Conservation (phyloP, 1,140 invertebrate species). For the Agrilus planipennis region DNA sequence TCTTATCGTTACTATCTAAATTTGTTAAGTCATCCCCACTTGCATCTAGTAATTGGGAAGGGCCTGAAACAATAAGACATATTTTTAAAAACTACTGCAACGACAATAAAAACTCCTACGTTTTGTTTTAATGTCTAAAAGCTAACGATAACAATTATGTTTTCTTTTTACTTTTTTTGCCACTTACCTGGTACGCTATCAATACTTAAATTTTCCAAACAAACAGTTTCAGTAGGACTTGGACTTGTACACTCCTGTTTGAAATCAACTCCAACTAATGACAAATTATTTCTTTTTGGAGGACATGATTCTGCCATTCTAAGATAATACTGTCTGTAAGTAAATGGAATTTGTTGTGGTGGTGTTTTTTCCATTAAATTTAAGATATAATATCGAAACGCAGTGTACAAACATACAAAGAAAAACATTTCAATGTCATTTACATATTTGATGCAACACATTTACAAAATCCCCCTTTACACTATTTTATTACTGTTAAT, state of each 20-base stretch:
- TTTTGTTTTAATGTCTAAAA: too few relatives aligned
- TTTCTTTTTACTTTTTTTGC: not conserved
- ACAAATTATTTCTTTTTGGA: slow-evolving; percentile 17
- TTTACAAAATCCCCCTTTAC: too few relatives aligned
- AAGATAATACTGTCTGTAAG: slow-evolving; percentile 10
- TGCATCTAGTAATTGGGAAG: too few relatives aligned
- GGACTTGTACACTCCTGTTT: slow-evolving; percentile 34
- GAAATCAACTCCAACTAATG: slow-evolving; percentile 12
- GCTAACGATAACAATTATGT: not conserved
- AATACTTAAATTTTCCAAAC: slow-evolving; percentile 23
- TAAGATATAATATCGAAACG: too few relatives aligned
- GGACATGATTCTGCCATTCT: slow-evolving; percentile 34
- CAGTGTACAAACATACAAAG: too few relatives aligned
- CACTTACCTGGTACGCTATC: slow-evolving; percentile 22
- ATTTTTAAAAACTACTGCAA: not conserved
- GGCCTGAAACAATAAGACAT: too few relatives aligned
- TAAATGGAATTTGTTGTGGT: too few relatives aligned
- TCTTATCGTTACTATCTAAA: slow-evolving; percentile 16
- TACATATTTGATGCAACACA: too few relatives aligned
- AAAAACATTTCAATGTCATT: too few relatives aligned
- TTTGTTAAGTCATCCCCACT: slow-evolving; percentile 14
- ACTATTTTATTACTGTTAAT: too few relatives aligned
- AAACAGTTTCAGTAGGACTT: slow-evolving; percentile 33
- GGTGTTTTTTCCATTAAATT: too few relatives aligned
- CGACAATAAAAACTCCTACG: too few relatives aligned